Evolutionary conservation across 2,113 vertebrate genomes (phyloP).

Genomic region (Merops nubicus): DNA sequence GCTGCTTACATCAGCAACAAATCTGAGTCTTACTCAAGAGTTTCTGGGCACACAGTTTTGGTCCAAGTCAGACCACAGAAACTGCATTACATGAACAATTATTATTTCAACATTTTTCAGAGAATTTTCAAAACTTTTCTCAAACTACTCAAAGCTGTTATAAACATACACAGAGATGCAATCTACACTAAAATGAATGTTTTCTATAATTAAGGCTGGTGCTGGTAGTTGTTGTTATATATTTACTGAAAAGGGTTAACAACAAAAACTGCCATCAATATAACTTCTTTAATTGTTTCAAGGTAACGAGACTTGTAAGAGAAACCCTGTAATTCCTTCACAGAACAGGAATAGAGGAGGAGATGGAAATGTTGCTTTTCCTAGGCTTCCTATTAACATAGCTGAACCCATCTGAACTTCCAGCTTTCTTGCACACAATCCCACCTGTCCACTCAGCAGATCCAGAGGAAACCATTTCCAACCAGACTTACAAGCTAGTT

Average conservation of each 20-base stretch:
- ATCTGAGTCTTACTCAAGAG: background rate
- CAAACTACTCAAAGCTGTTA: background rate
- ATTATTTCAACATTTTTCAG: background rate
- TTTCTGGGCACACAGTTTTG: background rate
- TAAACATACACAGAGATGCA: background rate
- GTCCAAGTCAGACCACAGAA: background rate
- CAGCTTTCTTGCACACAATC: background rate
- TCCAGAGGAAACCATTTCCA: background rate
- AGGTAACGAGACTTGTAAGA: background rate
- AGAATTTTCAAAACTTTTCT: background rate
- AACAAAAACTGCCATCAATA: background rate
- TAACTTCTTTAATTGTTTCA: background rate
- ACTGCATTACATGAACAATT: background rate
- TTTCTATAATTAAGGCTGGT: background rate
- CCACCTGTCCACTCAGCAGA: background rate
- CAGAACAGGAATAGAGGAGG: background rate
- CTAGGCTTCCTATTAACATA: background rate
- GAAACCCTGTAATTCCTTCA: background rate
- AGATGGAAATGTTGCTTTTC: background rate
- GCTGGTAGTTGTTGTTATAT: background rate
- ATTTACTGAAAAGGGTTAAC: background rate
- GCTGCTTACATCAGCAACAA: background rate
- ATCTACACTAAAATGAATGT: background rate
- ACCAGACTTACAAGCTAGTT: background rate
- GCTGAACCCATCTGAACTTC: background rate